Percentiles rank a stretch among this genome's conserved stretches.
Evolutionary conservation across 2,888 invertebrate genomes (phyloP).

Genomic region (Brachypterus glaber): DNA sequence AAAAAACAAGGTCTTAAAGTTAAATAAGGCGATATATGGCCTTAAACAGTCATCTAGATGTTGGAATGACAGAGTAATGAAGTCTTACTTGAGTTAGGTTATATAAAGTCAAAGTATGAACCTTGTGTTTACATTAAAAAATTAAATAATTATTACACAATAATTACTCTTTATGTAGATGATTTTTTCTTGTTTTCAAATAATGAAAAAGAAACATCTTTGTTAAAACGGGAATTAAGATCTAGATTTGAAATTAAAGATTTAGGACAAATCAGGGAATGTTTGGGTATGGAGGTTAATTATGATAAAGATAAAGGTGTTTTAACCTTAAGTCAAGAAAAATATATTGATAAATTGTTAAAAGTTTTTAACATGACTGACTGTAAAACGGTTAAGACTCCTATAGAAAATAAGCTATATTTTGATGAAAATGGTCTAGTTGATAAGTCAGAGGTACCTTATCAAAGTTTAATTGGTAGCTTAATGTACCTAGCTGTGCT

Average conservation of each 20-base stretch:
- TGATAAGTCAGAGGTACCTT: slow-evolving; percentile 7
- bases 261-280: slow-evolving; percentile 6
- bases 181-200: too few relatives aligned
- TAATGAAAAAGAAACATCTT: slow-evolving; percentile 3
- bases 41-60: slow-evolving; percentile 15
- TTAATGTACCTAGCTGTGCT: slow-evolving; percentile 14
- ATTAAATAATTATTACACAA: too few relatives aligned
- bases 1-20: slow-evolving; percentile 15
- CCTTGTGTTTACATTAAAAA: too few relatives aligned
- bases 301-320: slow-evolving; percentile 1
- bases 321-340: slow-evolving; percentile 15
- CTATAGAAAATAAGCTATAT: slow-evolving; percentile 8
- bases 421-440: slow-evolving; percentile 2
- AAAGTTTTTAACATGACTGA: slow-evolving; percentile 13
- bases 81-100: too few relatives aligned
- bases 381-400: slow-evolving; percentile 9
- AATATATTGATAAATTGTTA: slow-evolving; percentile 15
- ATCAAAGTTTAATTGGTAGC: slow-evolving; percentile 13
- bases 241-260: slow-evolving; percentile 5
- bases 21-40: slow-evolving; percentile 18
- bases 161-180: too few relatives aligned
- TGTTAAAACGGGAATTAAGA: background rate
- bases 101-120: too few relatives aligned
- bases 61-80: slow-evolving; percentile 12
- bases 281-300: slow-evolving; percentile 7